Percentiles rank a stretch among this genome's conserved stretches.
Evolutionary conservation across 2,888 invertebrate species (phyloP).

Genomic region (Idaea straminata): DNA sequence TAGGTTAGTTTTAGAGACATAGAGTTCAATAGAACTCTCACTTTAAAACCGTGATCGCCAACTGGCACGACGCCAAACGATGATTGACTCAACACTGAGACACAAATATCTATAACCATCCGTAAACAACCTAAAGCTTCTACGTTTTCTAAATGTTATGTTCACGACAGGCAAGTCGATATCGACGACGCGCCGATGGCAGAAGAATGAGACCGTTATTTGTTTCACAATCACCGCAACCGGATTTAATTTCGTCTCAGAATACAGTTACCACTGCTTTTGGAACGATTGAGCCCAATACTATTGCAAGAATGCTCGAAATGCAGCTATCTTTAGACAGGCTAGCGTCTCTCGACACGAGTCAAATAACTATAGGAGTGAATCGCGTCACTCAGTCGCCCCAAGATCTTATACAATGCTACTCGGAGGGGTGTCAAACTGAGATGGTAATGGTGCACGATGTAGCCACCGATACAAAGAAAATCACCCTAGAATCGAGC

Average conservation of each 20-base stretch:
- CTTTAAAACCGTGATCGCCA: conserved; percentile 41
- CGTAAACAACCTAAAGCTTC: conserved; percentile 26
- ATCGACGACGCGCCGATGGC: conserved; percentile 67
- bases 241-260: conserved; percentile 51
- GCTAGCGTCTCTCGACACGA: conserved; percentile 59
- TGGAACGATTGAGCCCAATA: conserved; percentile 51
- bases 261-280: conserved; percentile 34
- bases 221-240: conserved; percentile 49
- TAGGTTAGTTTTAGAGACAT: conserved; percentile 48
- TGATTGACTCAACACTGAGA: conserved; percentile 53
- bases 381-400: conserved; percentile 65
- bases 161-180: conserved; percentile 74
- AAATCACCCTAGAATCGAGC: conserved; percentile 62
- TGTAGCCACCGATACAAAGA: conserved; percentile 61
- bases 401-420: conserved; percentile 55
- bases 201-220: conserved; percentile 60
- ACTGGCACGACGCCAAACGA: conserved; percentile 56
- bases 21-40: conserved; percentile 57
- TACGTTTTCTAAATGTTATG: conserved; percentile 47
- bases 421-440: conserved; percentile 70
- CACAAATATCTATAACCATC: conserved; percentile 39
- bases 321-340: conserved; percentile 70
- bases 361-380: conserved; percentile 59
- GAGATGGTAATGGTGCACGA: conserved; percentile 64
- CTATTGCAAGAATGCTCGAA: conserved; percentile 62